Conservation (phyloP, 2,888 invertebrate genomes). For the Dascillus cervinus region DNA sequence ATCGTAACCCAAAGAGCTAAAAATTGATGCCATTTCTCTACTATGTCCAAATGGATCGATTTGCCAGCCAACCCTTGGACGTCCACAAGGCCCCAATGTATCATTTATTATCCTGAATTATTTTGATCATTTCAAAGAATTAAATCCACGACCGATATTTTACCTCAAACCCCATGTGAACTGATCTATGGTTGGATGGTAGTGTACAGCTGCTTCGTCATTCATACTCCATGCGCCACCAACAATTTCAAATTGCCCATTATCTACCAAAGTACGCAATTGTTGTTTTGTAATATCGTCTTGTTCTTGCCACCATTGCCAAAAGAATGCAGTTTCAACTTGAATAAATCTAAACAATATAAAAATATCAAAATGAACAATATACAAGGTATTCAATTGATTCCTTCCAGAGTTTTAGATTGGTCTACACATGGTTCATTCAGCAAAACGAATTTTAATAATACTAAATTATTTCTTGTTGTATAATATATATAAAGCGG, state of each 20-base stretch:
- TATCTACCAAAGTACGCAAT: conserved; percentile 52
- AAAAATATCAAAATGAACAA: conserved; percentile 1
- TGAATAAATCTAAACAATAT: conserved; percentile 62
- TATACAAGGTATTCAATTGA: no score
- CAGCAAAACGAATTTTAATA: no score
- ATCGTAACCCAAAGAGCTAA: conserved; percentile 62
- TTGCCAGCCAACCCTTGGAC: conserved; percentile 75
- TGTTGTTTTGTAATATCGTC: conserved; percentile 45
- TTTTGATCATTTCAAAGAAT: no score
- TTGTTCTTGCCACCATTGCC: conserved; percentile 73
- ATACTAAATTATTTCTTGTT: no score
- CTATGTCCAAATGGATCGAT: conserved; percentile 83
- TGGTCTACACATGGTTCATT: no score
- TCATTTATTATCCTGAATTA: conserved; percentile 59
- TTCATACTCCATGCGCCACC: conserved; percentile 58
- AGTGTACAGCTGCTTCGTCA: conserved; percentile 59
- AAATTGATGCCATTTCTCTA: conserved; percentile 57
- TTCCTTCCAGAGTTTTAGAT: no score
- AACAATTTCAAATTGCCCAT: conserved; percentile 52
- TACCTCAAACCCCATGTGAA: conserved; percentile 62
- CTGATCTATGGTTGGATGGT: conserved; percentile 63
- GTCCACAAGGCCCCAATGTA: conserved; percentile 64
- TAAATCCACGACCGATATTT: conserved; percentile 1
- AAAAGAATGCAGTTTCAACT: conserved; percentile 73
- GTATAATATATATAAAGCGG: no score